Percentiles rank a stretch among this genome's conserved stretches.
These are phyloP conservation scores for Ceratina australensis DNA, from an alignment of 1,140 invertebrate genomes.

Conservation along the genomic window DNA sequence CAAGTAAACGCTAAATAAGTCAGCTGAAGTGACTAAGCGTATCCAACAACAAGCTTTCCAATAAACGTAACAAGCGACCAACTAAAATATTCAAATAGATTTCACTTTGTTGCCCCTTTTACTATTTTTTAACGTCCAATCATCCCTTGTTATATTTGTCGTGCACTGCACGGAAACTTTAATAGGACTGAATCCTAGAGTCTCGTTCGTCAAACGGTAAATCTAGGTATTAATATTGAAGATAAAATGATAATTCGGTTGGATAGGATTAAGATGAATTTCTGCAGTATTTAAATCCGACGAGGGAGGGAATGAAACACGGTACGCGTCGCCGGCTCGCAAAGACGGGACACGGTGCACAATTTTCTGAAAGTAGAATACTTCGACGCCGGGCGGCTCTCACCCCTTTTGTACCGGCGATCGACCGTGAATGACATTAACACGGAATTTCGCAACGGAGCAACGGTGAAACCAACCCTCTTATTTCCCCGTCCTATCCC, in stretches of 20 bases:
- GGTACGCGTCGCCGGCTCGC: background rate
- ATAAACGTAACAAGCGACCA: background rate
- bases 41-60: too few species aligned
- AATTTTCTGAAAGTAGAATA: conserved; percentile 51
- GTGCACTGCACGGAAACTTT: too few species aligned
- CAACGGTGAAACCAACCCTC: conserved; percentile 39
- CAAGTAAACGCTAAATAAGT: too few species aligned
- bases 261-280: too few species aligned
- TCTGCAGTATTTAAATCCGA: too few species aligned
- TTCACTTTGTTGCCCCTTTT: background rate
- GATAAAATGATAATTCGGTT: too few species aligned
- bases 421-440: conserved; percentile 62
- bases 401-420: conserved; percentile 52
- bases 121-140: background rate
- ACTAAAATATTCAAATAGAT: background rate
- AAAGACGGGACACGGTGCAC: conserved; percentile 46
- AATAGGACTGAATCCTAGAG: too few species aligned
- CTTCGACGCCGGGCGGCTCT: conserved; percentile 22
- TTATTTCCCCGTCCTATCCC: background rate
- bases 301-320: too few species aligned
- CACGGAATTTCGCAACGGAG: conserved; percentile 53
- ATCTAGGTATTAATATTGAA: too few species aligned
- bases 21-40: too few species aligned
- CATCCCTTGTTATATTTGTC: too few species aligned
- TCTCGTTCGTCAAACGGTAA: too few species aligned